Percentiles rank a stretch among this genome's conserved stretches.
Evolutionary conservation across 2,797 vertebrate species (phyloP).

Genomic region (Pseudomugil gertrudae): DNA sequence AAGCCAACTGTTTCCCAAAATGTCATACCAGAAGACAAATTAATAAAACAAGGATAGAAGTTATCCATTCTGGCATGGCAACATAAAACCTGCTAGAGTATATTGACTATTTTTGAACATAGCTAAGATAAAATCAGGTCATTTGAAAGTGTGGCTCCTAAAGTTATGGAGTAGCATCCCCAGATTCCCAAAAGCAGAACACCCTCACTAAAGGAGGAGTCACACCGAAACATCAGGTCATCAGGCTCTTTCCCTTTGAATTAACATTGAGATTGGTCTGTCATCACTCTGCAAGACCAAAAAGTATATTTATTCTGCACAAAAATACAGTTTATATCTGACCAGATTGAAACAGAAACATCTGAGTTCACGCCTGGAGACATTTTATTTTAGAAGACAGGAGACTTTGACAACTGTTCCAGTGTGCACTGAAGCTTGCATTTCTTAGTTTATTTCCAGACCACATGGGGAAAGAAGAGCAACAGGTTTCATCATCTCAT

Average conservation of each 20-base stretch:
- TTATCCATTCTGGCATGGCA: neutral
- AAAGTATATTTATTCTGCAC: neutral
- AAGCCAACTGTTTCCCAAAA: slow-evolving; percentile 20
- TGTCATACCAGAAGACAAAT: slow-evolving; percentile 14
- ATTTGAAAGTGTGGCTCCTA: neutral
- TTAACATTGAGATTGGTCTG: neutral
- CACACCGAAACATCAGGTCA: neutral
- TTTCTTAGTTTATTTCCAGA: slow-evolving; percentile 10
- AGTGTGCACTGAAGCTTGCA: slow-evolving; percentile 8
- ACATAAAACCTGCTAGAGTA: neutral
- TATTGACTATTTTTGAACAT: neutral
- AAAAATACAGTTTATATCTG: neutral
- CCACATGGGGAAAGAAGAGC: slow-evolving; percentile 3
- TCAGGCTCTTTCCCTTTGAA: neutral
- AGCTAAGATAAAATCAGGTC: neutral
- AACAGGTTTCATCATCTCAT: slow-evolving; percentile 5
- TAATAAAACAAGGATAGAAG: neutral
- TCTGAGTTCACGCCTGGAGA: slow-evolving; percentile 21
- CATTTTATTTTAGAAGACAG: slow-evolving; percentile 26
- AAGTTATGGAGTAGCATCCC: too few species aligned
- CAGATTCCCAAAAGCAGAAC: neutral
- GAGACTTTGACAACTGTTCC: slow-evolving; percentile 22
- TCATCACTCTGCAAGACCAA: neutral
- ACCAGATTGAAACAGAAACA: neutral
- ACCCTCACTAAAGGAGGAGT: neutral